These are phyloP conservation scores for Amblyteles armatorius DNA, from an alignment of 2,888 invertebrate species.

Conservation along the genomic window DNA sequence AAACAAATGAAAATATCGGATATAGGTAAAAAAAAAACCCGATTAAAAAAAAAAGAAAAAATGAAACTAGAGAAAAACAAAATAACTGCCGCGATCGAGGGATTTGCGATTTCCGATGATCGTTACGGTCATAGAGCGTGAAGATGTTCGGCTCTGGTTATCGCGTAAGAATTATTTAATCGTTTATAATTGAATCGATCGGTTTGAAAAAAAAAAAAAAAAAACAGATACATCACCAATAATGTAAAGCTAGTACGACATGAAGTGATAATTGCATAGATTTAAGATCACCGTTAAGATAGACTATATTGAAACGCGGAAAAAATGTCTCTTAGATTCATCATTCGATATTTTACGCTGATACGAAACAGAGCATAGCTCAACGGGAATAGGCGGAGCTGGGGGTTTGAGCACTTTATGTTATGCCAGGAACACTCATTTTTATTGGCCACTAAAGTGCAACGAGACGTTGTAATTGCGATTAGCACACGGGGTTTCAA, in stretches of 20 bases:
- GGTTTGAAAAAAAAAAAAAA: constrained; percentile 37
- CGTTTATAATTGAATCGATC: constrained; percentile 27
- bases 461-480: background rate
- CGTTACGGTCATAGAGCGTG: constrained; percentile 35
- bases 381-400: background rate
- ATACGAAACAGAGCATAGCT: constrained; percentile 17
- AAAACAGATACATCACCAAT: constrained; percentile 67
- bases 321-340: constrained; percentile 27
- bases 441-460: constrained; percentile 1
- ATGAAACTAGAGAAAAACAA: constrained; percentile 41
- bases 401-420: constrained; percentile 10
- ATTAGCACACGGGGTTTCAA: background rate
- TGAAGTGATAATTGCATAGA: constrained; percentile 66
- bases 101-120: constrained; percentile 39
- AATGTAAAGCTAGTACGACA: constrained; percentile 77
- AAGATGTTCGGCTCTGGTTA: constrained; percentile 58
- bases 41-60: constrained; percentile 20
- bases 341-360: constrained; percentile 38
- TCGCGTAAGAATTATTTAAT: constrained; percentile 49
- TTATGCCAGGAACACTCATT: constrained; percentile 28
- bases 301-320: background rate
- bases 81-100: constrained; percentile 60
- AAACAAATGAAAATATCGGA: constrained; percentile 12
- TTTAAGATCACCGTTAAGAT: constrained; percentile 17
- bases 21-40: background rate